Conservation (phyloP, 2,888 invertebrate genomes). For the Leptinotarsa juncta region DNA sequence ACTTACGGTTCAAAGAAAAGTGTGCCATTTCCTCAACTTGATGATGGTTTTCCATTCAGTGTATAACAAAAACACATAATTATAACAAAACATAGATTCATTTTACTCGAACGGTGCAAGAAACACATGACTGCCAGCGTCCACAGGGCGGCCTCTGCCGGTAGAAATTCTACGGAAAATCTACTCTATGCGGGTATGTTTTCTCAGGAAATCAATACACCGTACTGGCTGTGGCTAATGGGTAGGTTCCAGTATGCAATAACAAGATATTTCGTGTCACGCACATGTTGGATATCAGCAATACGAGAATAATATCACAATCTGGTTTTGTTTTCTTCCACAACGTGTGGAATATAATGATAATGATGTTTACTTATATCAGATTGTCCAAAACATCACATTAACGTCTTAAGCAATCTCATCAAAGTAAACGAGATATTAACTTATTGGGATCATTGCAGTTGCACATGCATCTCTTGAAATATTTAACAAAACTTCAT, state of each 20-base stretch:
- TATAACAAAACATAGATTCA: background rate
- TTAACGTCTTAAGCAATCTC: no score
- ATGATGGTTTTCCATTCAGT: background rate
- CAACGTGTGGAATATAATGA: no score
- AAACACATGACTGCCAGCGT: background rate
- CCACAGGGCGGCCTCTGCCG: background rate
- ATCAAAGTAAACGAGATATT: no score
- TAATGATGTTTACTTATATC: no score
- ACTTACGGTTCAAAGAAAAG: no score
- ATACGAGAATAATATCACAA: background rate
- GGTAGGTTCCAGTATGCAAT: background rate
- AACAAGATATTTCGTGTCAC: constrained; percentile 3
- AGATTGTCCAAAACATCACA: no score
- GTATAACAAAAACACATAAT: background rate
- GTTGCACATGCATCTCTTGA: no score
- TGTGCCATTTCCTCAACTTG: background rate
- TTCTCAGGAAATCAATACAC: constrained; percentile 10
- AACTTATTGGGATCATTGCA: no score
- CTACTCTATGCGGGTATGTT: constrained; percentile 21
- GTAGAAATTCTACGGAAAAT: constrained; percentile 18
- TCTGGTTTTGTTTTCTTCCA: background rate
- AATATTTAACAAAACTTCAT: no score
- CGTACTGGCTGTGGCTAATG: constrained; percentile 6
- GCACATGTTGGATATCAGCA: background rate
- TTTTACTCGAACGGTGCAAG: background rate